Evolutionary conservation across 2,113 vertebrate species (phyloP).

Genomic region (Thinocorus orbignyianus): DNA sequence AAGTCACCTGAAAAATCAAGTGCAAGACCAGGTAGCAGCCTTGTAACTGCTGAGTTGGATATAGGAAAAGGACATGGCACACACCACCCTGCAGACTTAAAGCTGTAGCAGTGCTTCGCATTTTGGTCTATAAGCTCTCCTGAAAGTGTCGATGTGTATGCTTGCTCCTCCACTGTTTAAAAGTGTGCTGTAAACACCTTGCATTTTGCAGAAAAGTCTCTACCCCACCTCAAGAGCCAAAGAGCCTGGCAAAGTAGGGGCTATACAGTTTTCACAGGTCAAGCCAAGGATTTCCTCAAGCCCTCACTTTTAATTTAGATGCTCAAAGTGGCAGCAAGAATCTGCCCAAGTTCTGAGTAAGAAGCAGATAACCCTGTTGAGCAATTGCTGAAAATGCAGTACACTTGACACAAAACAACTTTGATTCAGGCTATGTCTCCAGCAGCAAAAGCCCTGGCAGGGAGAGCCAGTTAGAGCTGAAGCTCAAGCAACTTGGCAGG

Average conservation of each 20-base stretch:
- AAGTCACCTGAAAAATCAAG: neutral
- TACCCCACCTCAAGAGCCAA: neutral
- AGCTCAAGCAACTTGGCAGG: neutral
- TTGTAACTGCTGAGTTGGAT: neutral
- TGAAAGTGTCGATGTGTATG: neutral
- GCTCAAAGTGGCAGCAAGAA: neutral
- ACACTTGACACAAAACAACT: neutral
- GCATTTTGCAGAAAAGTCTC: neutral
- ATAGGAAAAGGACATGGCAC: neutral
- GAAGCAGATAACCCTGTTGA: neutral
- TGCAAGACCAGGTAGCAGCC: neutral
- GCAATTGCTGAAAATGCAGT: neutral
- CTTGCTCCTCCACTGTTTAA: neutral
- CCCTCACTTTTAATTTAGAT: neutral
- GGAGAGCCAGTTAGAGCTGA: neutral
- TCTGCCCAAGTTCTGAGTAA: neutral
- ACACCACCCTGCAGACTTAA: neutral
- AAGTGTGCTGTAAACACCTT: neutral
- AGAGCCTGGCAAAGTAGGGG: neutral
- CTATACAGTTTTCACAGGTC: neutral
- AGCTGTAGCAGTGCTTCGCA: neutral
- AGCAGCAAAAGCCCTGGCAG: neutral
- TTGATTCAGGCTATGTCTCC: neutral
- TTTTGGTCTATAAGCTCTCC: neutral
- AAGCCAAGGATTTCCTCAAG: neutral